Evolutionary conservation across 1,140 invertebrate genomes (phyloP).

Genomic region (Drosophila nikananu): DNA sequence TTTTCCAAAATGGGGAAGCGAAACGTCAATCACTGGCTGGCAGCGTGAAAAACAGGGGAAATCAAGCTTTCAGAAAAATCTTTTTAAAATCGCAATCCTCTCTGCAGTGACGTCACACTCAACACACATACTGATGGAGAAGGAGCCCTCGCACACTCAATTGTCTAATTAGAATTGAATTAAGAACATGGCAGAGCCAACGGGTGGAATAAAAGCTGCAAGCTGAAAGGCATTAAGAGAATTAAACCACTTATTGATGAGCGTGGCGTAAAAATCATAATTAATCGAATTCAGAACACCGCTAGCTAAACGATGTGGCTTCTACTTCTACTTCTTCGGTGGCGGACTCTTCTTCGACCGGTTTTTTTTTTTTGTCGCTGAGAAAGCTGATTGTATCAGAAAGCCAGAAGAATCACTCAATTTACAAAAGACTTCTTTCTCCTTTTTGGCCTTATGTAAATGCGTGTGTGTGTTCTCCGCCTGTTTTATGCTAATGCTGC

Average conservation of each 20-base stretch:
- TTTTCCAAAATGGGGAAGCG: constrained; percentile 29
- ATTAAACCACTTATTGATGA: constrained; percentile 61
- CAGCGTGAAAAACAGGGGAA: constrained; percentile 32
- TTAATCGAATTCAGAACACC: constrained; percentile 79
- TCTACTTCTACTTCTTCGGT: constrained; percentile 27
- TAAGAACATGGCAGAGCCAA: constrained; percentile 47
- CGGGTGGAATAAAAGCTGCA: constrained; percentile 24
- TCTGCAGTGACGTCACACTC: constrained; percentile 54
- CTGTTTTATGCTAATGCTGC: constrained; percentile 60
- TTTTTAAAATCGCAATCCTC: constrained; percentile 27
- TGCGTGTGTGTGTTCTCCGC: constrained; percentile 19
- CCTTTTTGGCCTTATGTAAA: constrained; percentile 65
- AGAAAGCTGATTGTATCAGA: constrained; percentile 51
- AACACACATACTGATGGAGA: constrained; percentile 15
- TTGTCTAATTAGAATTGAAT: constrained; percentile 78
- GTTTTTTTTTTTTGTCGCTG: constrained; percentile 56
- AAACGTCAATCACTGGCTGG: constrained; percentile 71
- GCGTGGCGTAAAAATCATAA: constrained; percentile 62
- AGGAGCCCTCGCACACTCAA: constrained; percentile 46
- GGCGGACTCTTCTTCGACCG: constrained; percentile 29
- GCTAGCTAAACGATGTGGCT: constrained; percentile 62
- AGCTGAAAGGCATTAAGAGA: constrained; percentile 41
- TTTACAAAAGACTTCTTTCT: constrained; percentile 59
- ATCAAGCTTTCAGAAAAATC: constrained; percentile 23
- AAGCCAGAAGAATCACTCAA: constrained; percentile 36